phyloP scores from a whole-genome alignment of 2,113 vertebrate species.

The Upupa epops region DNA sequence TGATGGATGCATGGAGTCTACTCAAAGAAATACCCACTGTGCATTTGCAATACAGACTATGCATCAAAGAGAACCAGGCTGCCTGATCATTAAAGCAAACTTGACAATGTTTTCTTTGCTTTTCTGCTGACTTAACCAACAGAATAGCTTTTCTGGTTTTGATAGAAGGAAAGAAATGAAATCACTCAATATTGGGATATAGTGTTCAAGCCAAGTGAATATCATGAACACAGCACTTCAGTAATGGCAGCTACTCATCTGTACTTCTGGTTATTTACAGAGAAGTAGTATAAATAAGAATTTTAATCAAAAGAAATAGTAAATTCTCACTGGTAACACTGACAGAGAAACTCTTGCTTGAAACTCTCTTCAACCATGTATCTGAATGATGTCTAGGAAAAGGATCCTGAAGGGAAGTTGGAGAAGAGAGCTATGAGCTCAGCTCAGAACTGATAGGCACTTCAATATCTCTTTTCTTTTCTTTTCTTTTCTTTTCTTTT shows the following conservation, averaged over 20 bases:
- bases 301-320: constrained; percentile 20
- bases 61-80: neutral
- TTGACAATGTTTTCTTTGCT: neutral
- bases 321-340: neutral
- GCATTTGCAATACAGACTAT: neutral
- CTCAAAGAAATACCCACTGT: neutral
- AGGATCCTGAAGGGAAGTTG: neutral
- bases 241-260: neutral
- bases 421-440: neutral
- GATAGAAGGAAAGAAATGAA: neutral
- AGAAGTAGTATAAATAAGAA: neutral
- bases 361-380: neutral
- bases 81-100: neutral
- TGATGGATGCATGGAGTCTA: neutral
- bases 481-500: neutral
- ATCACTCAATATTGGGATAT: neutral
- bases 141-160: neutral
- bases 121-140: neutral
- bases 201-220: neutral
- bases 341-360: neutral
- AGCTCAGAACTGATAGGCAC: neutral
- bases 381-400: neutral
- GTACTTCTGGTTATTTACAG: neutral
- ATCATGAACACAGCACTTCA: neutral
- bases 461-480: neutral